Evolutionary conservation across 2,797 vertebrate species (phyloP).

Genomic region (Aselliscus stoliczkanus): DNA sequence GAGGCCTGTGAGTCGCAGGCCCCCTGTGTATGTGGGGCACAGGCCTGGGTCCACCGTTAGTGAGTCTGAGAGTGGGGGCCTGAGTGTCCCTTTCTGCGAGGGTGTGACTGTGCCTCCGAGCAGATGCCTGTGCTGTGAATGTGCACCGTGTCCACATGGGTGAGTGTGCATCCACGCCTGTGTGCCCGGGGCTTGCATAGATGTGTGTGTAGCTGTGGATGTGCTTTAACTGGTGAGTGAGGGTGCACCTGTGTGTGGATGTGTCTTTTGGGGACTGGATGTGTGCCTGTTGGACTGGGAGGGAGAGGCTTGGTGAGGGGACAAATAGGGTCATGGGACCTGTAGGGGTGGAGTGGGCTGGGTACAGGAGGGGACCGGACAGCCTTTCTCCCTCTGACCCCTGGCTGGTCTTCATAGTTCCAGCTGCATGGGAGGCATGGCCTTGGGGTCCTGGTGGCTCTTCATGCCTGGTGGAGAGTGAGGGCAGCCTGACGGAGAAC

Average conservation of each 20-base stretch:
- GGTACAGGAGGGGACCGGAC: rapidly evolving
- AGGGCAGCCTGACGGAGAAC: slow-evolving; percentile 88
- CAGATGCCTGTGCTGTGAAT: not conserved
- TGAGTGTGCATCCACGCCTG: rapidly evolving
- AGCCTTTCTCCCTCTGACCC: not conserved
- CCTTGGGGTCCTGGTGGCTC: slow-evolving; percentile 49
- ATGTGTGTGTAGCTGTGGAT: rapidly evolving
- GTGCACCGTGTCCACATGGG: rapidly evolving
- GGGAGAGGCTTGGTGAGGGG: not conserved
- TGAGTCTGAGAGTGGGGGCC: rapidly evolving
- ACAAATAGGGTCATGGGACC: not conserved
- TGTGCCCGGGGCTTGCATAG: not conserved
- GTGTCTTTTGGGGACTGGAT: not conserved
- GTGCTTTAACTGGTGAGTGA: not conserved
- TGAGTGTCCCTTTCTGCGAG: not conserved
- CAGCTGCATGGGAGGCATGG: slow-evolving; percentile 71
- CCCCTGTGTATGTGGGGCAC: rapidly evolving
- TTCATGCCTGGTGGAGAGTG: slow-evolving; percentile 86
- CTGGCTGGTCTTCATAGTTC: slow-evolving; percentile 25
- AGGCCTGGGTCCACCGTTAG: not conserved
- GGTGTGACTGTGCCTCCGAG: not conserved
- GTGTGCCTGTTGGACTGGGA: not conserved
- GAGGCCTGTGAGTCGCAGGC: slow-evolving; percentile 79
- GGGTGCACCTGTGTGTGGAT: not conserved
- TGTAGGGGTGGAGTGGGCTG: not conserved